phyloP scores from a whole-genome alignment of 1,140 invertebrate species.

The Varroa destructor region DNA sequence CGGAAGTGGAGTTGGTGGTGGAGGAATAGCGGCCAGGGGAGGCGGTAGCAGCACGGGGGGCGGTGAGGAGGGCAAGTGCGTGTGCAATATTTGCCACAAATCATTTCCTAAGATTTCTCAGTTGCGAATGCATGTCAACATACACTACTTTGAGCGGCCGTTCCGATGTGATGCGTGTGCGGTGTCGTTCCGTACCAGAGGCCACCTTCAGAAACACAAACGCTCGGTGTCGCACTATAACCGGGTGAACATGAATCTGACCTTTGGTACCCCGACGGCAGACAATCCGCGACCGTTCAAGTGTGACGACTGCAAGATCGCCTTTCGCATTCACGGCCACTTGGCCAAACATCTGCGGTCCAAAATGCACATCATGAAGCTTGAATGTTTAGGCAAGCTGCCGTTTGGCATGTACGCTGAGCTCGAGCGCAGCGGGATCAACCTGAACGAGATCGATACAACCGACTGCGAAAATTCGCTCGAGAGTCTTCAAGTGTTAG shows the following conservation, averaged over 20 bases:
- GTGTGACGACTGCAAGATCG: conserved; percentile 85
- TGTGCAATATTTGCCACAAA: conserved; percentile 77
- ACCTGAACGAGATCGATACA: conserved; percentile 81
- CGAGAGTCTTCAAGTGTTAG: conserved; percentile 64
- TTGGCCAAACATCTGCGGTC: conserved; percentile 88
- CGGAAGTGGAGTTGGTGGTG: too few relatives aligned
- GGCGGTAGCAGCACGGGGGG: background rate
- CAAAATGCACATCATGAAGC: conserved; percentile 89
- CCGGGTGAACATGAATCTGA: conserved; percentile 69
- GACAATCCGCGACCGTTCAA: conserved; percentile 85
- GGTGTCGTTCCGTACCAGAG: conserved; percentile 76
- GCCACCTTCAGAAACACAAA: conserved; percentile 80
- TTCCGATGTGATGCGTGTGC: conserved; percentile 79
- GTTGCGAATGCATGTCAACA: conserved; percentile 78
- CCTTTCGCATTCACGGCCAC: conserved; percentile 88
- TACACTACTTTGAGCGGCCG: conserved; percentile 84
- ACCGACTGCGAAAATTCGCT: conserved; percentile 84
- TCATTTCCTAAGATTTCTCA: conserved; percentile 78
- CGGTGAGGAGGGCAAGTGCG: conserved; percentile 54
- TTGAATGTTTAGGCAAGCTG: conserved; percentile 80
- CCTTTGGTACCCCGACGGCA: conserved; percentile 64
- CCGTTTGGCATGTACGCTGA: conserved; percentile 91
- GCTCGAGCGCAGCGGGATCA: conserved; percentile 73
- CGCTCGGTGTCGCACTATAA: conserved; percentile 75
- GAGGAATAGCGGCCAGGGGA: too few relatives aligned